Evolutionary conservation across 2,888 invertebrate genomes (phyloP), one percentile per base, ranked within the genome.

Genomic region (Tryphoninae sp.): DNA sequence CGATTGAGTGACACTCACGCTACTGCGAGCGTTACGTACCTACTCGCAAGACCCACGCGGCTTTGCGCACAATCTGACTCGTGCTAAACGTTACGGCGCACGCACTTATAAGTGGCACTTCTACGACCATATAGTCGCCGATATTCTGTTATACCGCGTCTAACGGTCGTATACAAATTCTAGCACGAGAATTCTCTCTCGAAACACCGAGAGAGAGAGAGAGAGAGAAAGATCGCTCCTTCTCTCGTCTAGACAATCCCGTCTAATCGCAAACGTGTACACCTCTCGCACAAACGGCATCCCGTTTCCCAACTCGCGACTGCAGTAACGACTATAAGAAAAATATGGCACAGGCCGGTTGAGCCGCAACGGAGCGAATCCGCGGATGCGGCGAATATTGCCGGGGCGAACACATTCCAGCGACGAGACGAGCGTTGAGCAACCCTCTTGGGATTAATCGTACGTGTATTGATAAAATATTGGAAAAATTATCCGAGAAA

Each of bases 281-380:
- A 72, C 79, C 82, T 75, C 76, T 71, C 76, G 72, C 4, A 51
- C 67, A 64, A 68, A 75, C 62, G 65, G 45, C 71, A 76, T 67
- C 73, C 76, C 80, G 59, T 82, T 81, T 75, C 78, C 49, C 65
- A 81, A 78, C 78, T 72, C 49, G 26, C 55, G 19, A 58, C 61
- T 45, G 53, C 67, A 42, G 51, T 51, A 49, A 59, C 64, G 19
- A 45, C 33, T 23, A 42, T 26, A 58, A 40, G 22, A 78, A 69
- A 61, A 79, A 16, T 40, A 69, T 72, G 59, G 64, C 2, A 13
- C 83, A 78, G 73, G 78, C 80, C 78, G 77, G 81, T 85, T 83
- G 65, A 82, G 82, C 69, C 84, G n/a, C n/a, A 82, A 62, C 81
- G 79, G 68, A 84, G 83, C 83, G 82, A 84, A 84, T 83, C 78